Evolutionary conservation across 2,888 invertebrate species (phyloP).

Genomic region (Kuschelorhynchus macadamiae): DNA sequence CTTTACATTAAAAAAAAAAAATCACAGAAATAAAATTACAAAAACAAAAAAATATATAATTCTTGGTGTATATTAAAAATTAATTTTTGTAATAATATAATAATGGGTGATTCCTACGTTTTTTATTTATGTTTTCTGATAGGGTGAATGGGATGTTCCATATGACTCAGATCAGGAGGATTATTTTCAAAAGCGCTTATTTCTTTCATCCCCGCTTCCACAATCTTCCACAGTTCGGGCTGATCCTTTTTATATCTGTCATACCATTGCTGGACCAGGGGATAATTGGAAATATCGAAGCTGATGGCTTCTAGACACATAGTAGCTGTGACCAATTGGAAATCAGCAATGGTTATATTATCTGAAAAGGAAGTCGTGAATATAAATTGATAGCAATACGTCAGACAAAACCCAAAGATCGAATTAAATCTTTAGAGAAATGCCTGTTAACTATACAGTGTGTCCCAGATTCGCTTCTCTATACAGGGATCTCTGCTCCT

Average conservation of each 20-base stretch:
- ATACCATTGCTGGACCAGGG: slow-evolving; percentile 77
- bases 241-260: slow-evolving; percentile 77
- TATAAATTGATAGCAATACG: too few species aligned
- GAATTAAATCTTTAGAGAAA: too few species aligned
- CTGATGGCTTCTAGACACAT: slow-evolving; percentile 81
- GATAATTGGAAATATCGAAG: slow-evolving; percentile 76
- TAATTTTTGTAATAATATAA: too few species aligned
- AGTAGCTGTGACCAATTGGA: slow-evolving; percentile 79
- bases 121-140: slow-evolving; percentile 68
- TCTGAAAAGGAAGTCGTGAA: slow-evolving; percentile 68
- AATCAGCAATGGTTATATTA: slow-evolving; percentile 82
- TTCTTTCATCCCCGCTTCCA: slow-evolving; percentile 78
- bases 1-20: too few species aligned
- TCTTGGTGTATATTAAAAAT: too few species aligned
- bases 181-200: slow-evolving; percentile 78
- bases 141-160: slow-evolving; percentile 83
- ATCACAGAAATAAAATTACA: too few species aligned
- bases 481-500: too few species aligned
- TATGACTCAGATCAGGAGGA: slow-evolving; percentile 79
- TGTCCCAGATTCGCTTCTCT: too few species aligned
- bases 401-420: too few species aligned
- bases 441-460: too few species aligned
- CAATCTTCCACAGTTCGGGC: slow-evolving; percentile 80
- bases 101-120: too few species aligned
- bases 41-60: too few species aligned